These are phyloP conservation scores for Drosophila diplacantha DNA, from an alignment of 2,888 invertebrate genomes.

Conservation along the genomic window DNA sequence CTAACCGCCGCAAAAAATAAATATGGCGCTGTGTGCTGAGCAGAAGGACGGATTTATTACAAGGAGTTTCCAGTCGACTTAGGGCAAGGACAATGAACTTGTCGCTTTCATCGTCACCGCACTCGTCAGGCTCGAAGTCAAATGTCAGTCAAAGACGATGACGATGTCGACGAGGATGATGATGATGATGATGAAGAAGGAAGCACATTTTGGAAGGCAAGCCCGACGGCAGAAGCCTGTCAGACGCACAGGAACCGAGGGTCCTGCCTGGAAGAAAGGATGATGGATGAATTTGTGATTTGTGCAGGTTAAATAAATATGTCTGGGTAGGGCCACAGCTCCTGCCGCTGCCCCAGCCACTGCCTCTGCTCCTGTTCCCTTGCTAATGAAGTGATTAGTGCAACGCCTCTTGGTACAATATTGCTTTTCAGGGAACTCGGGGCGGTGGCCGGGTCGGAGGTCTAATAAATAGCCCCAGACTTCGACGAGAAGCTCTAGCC, in stretches of 20 bases:
- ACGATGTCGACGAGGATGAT: slow-evolving; percentile 31
- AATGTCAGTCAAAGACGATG: slow-evolving; percentile 67
- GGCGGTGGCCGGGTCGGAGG: background rate
- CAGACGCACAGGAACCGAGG: slow-evolving; percentile 49
- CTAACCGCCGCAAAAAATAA: slow-evolving; percentile 14
- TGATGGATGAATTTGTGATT: slow-evolving; percentile 74
- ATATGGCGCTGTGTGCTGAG: slow-evolving; percentile 22
- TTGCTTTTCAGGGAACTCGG: slow-evolving; percentile 48
- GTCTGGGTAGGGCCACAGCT: slow-evolving; percentile 38
- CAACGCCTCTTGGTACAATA: slow-evolving; percentile 67
- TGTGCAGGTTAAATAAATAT: slow-evolving; percentile 72
- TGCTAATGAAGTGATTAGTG: slow-evolving; percentile 73
- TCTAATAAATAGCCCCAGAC: slow-evolving; percentile 55
- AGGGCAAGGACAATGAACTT: slow-evolving; percentile 72
- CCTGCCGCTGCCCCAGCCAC: slow-evolving; percentile 8
- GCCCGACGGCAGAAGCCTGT: slow-evolving; percentile 40
- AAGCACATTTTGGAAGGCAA: slow-evolving; percentile 31
- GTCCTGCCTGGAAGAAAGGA: slow-evolving; percentile 57
- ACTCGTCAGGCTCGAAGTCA: slow-evolving; percentile 69
- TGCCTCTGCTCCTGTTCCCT: slow-evolving; percentile 15
- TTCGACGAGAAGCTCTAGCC: slow-evolving; percentile 38
- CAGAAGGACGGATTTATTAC: slow-evolving; percentile 63
- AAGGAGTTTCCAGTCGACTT: slow-evolving; percentile 44
- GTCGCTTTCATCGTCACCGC: slow-evolving; percentile 66
- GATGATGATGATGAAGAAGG: slow-evolving; percentile 27